These are phyloP conservation scores for Alitta virens DNA, from an alignment of 2,888 invertebrate species.

Conservation along the genomic window DNA sequence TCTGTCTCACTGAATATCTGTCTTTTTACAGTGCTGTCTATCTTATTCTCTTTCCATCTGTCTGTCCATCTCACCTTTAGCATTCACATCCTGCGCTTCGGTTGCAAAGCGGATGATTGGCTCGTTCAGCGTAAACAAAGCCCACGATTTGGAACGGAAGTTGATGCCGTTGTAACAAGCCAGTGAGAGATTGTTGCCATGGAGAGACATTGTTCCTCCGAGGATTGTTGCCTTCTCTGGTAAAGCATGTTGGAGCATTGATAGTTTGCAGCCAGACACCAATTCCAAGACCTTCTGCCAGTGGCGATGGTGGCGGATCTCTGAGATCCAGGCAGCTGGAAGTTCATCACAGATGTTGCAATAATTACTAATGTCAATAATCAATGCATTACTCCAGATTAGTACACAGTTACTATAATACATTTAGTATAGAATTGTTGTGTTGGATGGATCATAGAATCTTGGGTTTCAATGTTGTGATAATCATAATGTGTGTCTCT, in stretches of 20 bases:
- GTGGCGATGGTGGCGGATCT: conserved; percentile 75
- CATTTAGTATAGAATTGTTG: no score
- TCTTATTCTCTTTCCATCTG: no score
- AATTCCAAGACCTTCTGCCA: conserved; percentile 87
- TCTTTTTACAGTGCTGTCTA: no score
- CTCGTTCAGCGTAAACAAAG: conserved; percentile 33
- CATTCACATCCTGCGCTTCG: conserved; percentile 70
- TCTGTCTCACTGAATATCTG: no score
- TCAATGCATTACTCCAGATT: no score
- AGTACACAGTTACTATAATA: no score
- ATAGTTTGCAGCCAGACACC: conserved; percentile 78
- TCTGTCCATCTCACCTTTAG: no score
- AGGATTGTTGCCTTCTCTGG: conserved; percentile 69
- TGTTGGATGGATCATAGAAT: no score
- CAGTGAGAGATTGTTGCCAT: conserved; percentile 79
- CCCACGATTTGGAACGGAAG: conserved; percentile 35
- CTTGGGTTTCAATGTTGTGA: no score
- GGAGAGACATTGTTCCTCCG: conserved; percentile 75
- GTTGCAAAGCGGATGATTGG: conserved; percentile 51
- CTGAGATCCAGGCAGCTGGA: conserved; percentile 23
- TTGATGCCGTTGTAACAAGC: conserved; percentile 90
- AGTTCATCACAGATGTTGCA: no score
- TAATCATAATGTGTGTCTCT: no score
- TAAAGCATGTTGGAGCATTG: conserved; percentile 58
- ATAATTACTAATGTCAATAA: no score